phyloP scores from a whole-genome alignment of 2,888 invertebrate genomes.

The Paralinhomoeus sp. region DNA sequence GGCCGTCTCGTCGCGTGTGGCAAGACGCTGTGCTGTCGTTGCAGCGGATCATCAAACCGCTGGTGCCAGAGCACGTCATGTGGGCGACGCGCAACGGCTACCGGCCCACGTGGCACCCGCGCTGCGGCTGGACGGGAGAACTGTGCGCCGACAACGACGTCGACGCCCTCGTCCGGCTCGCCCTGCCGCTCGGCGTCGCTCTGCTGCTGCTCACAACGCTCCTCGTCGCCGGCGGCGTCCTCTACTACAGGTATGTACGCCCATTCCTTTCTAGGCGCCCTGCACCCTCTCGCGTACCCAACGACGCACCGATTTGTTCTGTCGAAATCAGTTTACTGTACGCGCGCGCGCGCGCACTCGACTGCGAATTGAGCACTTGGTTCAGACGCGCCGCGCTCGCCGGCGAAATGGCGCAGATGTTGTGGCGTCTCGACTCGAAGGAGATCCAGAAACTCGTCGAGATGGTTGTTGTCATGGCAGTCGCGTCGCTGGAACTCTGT shows the following conservation, averaged over 20 bases:
- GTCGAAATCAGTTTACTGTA: no score
- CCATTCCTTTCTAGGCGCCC: no score
- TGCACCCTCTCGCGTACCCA: no score
- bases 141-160: background rate
- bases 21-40: no score
- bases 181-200: background rate
- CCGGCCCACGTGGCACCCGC: conserved; percentile 2
- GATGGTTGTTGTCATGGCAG: background rate
- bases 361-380: no score
- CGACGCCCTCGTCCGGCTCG: background rate
- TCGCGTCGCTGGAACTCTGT: no score
- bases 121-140: conserved; percentile 3
- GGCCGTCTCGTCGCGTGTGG: background rate
- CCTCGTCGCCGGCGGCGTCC: no score
- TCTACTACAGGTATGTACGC: no score
- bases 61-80: conserved; percentile 1
- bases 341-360: no score
- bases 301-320: no score
- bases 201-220: no score
- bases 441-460: conserved; percentile 1
- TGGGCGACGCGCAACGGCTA: conserved; percentile 4
- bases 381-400: background rate
- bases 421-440: conserved; percentile 1
- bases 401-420: conserved; percentile 3
- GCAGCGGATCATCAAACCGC: background rate